Conservation (phyloP, 2,888 invertebrate species). For the Theretra japonica region DNA sequence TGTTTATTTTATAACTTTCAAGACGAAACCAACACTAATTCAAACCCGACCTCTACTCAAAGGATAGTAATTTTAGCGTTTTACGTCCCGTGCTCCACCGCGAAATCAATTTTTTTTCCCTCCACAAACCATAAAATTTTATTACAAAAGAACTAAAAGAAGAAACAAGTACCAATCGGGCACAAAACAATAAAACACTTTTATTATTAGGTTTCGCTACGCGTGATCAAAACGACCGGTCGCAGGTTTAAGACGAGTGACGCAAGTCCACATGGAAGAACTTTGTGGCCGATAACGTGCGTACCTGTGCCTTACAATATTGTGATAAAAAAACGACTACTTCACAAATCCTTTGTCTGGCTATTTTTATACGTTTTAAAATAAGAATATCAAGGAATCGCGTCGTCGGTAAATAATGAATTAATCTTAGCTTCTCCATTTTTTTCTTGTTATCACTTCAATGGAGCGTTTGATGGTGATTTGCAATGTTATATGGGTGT, state of each 20-base stretch:
- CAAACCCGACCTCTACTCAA: too few species aligned
- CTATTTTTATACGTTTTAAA: neutral
- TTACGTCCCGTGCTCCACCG: neutral
- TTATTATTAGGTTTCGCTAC: conserved; percentile 34
- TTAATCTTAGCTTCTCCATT: too few species aligned
- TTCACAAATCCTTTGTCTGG: neutral
- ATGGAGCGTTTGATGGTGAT: too few species aligned
- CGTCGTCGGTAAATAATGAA: too few species aligned
- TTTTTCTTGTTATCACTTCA: too few species aligned
- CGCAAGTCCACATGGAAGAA: conserved; percentile 45
- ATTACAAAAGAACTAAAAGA: conserved; percentile 13
- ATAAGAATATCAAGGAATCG: too few species aligned
- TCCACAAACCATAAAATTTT: neutral
- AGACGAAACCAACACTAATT: too few species aligned
- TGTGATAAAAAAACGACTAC: conserved; percentile 6
- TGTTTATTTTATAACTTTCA: too few species aligned
- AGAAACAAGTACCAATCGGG: conserved; percentile 10
- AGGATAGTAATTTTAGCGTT: neutral
- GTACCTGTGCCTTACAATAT: conserved; percentile 2
- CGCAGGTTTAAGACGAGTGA: conserved; percentile 43
- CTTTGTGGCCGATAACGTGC: conserved; percentile 40
- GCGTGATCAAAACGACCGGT: conserved; percentile 44
- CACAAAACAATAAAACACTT: conserved; percentile 25
- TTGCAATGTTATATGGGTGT: too few species aligned
- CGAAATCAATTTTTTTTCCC: neutral